Conservation (phyloP, 1,140 invertebrate species). For the Drosophila parabipectinata region DNA sequence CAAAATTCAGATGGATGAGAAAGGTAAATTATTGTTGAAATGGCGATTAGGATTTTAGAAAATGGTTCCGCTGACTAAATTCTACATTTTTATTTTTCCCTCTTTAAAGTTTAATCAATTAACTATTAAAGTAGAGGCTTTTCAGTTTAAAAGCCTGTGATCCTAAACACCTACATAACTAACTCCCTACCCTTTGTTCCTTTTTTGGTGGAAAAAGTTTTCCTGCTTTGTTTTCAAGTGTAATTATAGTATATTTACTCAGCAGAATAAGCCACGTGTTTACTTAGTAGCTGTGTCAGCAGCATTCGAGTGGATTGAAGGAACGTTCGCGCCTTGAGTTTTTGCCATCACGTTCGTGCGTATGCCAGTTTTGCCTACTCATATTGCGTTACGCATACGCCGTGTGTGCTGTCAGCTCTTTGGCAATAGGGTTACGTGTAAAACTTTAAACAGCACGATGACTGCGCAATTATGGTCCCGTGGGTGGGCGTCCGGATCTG, state of each 20-base stretch:
- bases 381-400: constrained; percentile 69
- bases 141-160: background rate
- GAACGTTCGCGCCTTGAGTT: constrained; percentile 10
- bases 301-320: constrained; percentile 36
- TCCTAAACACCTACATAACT: background rate
- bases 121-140: too few species aligned
- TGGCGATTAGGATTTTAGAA: background rate
- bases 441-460: constrained; percentile 72
- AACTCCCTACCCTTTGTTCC: background rate
- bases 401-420: constrained; percentile 26
- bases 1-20: constrained; percentile 30
- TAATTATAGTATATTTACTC: constrained; percentile 53
- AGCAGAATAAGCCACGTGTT: constrained; percentile 40
- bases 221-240: constrained; percentile 14
- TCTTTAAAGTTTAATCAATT: too few species aligned
- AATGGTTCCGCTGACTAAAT: background rate
- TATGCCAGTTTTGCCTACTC: constrained; percentile 55
- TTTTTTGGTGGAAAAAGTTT: background rate
- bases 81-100: too few species aligned
- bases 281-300: constrained; percentile 57
- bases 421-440: constrained; percentile 58
- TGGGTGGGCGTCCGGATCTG: background rate
- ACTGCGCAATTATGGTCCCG: constrained; percentile 67
- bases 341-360: constrained; percentile 48
- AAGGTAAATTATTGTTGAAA: constrained; percentile 2